Evolutionary conservation across 2,113 vertebrate genomes (phyloP), one percentile per base, ranked within the genome.

Genomic region (Orthonyx spaldingii): DNA sequence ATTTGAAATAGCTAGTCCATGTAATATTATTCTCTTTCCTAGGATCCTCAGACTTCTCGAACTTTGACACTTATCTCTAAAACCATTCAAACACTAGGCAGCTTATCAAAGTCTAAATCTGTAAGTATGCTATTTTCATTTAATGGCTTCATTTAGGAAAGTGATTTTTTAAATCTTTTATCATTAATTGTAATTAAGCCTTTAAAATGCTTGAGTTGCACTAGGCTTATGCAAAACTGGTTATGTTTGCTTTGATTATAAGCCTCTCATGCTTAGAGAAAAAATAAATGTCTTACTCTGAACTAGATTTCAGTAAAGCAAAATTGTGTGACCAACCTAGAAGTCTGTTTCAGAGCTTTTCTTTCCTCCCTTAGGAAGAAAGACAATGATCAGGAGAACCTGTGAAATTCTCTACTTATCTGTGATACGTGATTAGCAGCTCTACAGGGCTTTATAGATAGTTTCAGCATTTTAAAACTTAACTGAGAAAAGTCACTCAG

Each of bases 61-160:
- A 99, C 99, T 32, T 98, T 99, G 94, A 99, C 99, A 0, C 99
- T 99, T 53, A 99, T 99, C 96, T 99, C 99, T 71, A 99, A 99
- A 98, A 99, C 99, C 6, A 99, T 99, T 96, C 99, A 99, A 97
- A 99, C 99, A 3, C 97, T 99, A 41, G 99, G 99, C 90, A 99
- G 99, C 92, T 98, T 99, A 44, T 99, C 99, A 86, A 99, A 99
- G 94, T 99, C 99, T n/a, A 99, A 99, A 98, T 99, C 99, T 91
- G 99, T 99, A 96, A 98, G 99, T 98, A 91, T 90, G 59, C 59
- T 32, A 3, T n/a, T 79, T 89, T 49, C 14, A 63, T 68, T 63
- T 85, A 71, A 50, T 68, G 56, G 46, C 59, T 96, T 75, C 75
- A 90, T 93, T 96, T 74, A 35, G 30, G 85, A 89, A 83, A 85